Conservation (phyloP, 2,888 invertebrate species). For the Cactoblastis cactorum region DNA sequence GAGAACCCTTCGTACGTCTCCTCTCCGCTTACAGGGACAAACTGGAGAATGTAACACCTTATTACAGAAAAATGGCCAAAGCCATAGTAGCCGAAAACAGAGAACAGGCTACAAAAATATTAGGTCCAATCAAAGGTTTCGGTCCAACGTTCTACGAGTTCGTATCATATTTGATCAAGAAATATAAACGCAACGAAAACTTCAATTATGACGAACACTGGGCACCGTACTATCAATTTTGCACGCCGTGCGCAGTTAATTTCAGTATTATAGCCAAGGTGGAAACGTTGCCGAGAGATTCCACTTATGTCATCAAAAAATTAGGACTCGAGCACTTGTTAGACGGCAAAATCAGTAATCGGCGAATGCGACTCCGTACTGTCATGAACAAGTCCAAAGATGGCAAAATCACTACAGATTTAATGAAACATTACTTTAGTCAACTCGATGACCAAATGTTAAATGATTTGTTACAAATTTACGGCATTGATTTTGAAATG, state of each 20-base stretch:
- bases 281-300: constrained; percentile 80
- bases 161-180: constrained; percentile 82
- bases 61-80: constrained; percentile 83
- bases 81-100: constrained; percentile 82
- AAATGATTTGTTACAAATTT: constrained; percentile 80
- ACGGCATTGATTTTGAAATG: constrained; percentile 84
- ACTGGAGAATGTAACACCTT: constrained; percentile 84
- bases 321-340: constrained; percentile 78
- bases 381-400: constrained; percentile 76
- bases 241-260: constrained; percentile 83
- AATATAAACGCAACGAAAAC: constrained; percentile 60
- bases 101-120: constrained; percentile 46
- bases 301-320: constrained; percentile 79
- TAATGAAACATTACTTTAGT: constrained; percentile 74
- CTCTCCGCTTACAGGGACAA: constrained; percentile 87
- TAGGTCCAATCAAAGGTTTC: constrained; percentile 56
- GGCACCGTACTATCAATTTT: constrained; percentile 82
- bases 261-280: constrained; percentile 82
- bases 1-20: constrained; percentile 86
- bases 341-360: constrained; percentile 65
- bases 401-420: constrained; percentile 63
- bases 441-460: constrained; percentile 78
- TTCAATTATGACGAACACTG: constrained; percentile 80
- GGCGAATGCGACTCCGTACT: constrained; percentile 71
- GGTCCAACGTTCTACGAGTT: constrained; percentile 86